Evolutionary conservation across 2,888 invertebrate genomes (phyloP).

Genomic region (Oegoconia quadripuncta): DNA sequence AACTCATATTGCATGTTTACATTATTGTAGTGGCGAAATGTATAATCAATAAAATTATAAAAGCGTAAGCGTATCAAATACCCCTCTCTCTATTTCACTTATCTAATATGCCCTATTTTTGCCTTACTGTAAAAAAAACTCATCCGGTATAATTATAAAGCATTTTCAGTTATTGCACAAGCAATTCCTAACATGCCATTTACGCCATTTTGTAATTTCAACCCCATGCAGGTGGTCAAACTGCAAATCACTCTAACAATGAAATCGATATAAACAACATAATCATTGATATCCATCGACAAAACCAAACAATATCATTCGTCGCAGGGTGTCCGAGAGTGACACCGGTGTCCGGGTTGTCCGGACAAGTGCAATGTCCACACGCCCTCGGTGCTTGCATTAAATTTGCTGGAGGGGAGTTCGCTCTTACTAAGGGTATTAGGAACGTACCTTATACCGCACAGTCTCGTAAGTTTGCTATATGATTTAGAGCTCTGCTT

Average conservation of each 20-base stretch:
- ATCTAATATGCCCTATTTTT: no score
- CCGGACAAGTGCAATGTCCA: conserved; percentile 52
- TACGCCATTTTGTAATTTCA: not conserved
- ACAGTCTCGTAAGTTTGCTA: not conserved
- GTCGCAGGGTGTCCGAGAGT: conserved; percentile 26
- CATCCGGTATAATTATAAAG: no score
- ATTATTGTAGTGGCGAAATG: no score
- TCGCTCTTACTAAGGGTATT: conserved; percentile 24
- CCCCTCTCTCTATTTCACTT: no score
- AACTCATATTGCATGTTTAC: no score
- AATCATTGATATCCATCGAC: conserved; percentile 11
- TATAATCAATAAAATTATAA: no score
- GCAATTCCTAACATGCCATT: no score
- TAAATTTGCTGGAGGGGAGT: conserved; percentile 19
- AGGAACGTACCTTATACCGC: not conserved
- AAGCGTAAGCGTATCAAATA: no score
- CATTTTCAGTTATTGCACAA: no score
- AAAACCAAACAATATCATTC: conserved; percentile 33
- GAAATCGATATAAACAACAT: not conserved
- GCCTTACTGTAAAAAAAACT: no score
- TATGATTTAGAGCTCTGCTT: no score
- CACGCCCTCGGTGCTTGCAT: conserved; percentile 27
- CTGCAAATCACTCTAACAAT: not conserved
- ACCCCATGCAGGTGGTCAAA: not conserved
- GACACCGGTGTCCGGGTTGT: conserved; percentile 14